phyloP scores from a whole-genome alignment of 2,888 invertebrate genomes.

The Tetramorium bicarinatum region DNA sequence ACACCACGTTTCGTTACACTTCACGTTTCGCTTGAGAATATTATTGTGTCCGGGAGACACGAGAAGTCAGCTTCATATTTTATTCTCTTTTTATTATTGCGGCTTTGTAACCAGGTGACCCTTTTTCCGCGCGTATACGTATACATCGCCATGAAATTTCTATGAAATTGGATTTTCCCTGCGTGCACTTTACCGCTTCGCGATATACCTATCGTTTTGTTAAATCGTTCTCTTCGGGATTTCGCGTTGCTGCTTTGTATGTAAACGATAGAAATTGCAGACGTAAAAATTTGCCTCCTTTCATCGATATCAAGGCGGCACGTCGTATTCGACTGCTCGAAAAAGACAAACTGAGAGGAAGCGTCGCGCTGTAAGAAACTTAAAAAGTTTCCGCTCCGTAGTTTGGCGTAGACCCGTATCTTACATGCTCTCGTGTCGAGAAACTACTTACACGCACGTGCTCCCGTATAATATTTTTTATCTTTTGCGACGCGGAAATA shows the following conservation, averaged over 20 bases:
- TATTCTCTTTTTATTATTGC: conserved; percentile 17
- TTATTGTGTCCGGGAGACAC: neutral
- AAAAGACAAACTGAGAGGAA: conserved; percentile 25
- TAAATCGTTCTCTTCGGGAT: neutral
- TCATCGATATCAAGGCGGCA: neutral
- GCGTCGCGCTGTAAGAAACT: neutral
- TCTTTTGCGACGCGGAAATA: neutral
- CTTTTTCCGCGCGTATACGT: neutral
- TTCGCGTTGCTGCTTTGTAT: neutral
- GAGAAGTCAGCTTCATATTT: conserved; percentile 18
- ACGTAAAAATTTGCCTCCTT: conserved; percentile 12
- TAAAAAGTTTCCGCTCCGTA: conserved; percentile 25
- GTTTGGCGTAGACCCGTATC: conserved; percentile 18
- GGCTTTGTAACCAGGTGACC: conserved; percentile 14
- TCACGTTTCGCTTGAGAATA: neutral
- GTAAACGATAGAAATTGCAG: conserved; percentile 7
- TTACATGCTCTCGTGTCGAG: neutral
- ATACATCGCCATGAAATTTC: conserved; percentile 1
- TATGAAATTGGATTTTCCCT: neutral
- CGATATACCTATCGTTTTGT: neutral
- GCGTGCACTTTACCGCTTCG: conserved; percentile 1
- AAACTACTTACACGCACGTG: conserved; percentile 47
- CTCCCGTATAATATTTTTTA: conserved; percentile 14
- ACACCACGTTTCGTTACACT: neutral
- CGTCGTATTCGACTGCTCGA: conserved; percentile 9